Evolutionary conservation across 2,113 vertebrate species (phyloP).

Genomic region (Dasyornis broadbenti): DNA sequence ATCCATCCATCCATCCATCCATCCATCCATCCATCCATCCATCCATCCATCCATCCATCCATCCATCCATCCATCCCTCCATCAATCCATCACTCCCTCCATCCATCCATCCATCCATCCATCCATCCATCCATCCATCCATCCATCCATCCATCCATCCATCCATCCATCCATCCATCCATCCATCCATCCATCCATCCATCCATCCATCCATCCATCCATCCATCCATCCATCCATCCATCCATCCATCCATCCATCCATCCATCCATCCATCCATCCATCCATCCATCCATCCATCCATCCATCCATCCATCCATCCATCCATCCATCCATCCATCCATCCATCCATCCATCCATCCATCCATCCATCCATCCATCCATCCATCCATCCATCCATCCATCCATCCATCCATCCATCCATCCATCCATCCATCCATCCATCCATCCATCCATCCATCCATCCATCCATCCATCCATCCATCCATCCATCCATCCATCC

Average conservation of each 20-base stretch:
- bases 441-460: neutral
- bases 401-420: neutral
- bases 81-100: neutral
- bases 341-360: neutral
- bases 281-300: neutral
- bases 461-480: neutral
- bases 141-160: neutral
- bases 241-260: no score
- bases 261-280: neutral
- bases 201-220: neutral
- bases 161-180: neutral
- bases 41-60: neutral
- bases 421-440: neutral
- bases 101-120: neutral
- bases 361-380: neutral
- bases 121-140: neutral
- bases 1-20: neutral
- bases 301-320: neutral
- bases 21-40: neutral
- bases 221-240: neutral
- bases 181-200: rapidly evolving
- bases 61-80: neutral
- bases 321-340: neutral
- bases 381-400: neutral
- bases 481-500: no score